Percentiles rank a stretch among this genome's conserved stretches.
These are phyloP conservation scores for Ariopsis seemanni DNA, from an alignment of 2,113 vertebrate species.

Conservation along the genomic window DNA sequence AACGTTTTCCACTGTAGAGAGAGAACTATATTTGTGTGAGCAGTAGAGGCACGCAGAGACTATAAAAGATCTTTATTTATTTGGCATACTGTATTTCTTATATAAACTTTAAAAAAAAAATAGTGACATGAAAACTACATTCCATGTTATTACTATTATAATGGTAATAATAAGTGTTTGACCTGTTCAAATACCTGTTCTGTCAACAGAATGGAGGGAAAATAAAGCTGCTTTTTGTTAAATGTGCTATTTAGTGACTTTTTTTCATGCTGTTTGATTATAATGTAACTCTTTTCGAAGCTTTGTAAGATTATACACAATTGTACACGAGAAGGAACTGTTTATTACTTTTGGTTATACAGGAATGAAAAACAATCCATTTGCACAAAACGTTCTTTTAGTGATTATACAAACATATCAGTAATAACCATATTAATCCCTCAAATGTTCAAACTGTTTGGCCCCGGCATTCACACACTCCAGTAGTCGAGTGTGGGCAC, in stretches of 20 bases:
- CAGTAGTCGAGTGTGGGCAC: no score
- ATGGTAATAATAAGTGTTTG: conserved; percentile 68
- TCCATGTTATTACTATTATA: conserved; percentile 69
- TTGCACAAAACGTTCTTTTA: no score
- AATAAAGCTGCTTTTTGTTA: conserved; percentile 68
- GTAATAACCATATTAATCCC: no score
- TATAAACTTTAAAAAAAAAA: conserved; percentile 63
- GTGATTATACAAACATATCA: no score
- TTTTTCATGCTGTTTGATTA: conserved; percentile 1
- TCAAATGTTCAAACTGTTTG: no score
- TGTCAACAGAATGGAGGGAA: conserved; percentile 62
- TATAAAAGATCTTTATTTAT: conserved; percentile 73
- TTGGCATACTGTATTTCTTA: conserved; percentile 67
- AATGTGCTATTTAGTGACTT: not conserved
- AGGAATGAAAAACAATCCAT: no score
- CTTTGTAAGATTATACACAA: not conserved
- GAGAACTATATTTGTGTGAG: conserved; percentile 57
- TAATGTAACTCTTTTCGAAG: not conserved
- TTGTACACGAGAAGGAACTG: not conserved
- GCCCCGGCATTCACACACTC: no score
- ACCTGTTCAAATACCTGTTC: conserved; percentile 70
- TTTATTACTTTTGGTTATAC: not conserved
- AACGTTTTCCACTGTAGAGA: conserved; percentile 50
- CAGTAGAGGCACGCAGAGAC: conserved; percentile 55
- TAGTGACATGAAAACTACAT: conserved; percentile 65